Evolutionary conservation across 1,140 invertebrate genomes (phyloP), one percentile per base, ranked within the genome.

Genomic region (Calliphora vicina): DNA sequence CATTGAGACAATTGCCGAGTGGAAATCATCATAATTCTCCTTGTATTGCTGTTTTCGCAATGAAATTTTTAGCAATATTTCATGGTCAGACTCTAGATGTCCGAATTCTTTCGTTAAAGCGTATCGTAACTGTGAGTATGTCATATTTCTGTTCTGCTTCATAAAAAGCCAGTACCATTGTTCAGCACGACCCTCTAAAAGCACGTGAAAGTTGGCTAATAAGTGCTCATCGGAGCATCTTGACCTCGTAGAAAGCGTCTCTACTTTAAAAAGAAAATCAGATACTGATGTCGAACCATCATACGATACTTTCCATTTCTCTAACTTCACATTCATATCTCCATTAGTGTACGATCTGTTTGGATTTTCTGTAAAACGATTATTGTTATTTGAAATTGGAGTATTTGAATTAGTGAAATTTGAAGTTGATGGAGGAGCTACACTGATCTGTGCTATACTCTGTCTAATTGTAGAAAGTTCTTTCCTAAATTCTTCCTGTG

Each of bases 221-320:
- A 35, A 35, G 29, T 35, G 29, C 8, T 35, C 29, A 35, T 35
- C 29, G 8, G 29, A 15, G 10, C 67, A 72, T 9, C 23, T 23
- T 9, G 67, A 26, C 23, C 67, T 72, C 9, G 23, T 26, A 25
- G 10, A 13, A 2, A 74, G 72, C 0, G 72, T 74, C 3, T 74
- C 45, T 12, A 50, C 45, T n/a, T 74, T 74, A 9, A 74, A 74
- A 74, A 74, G 26, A 74, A 74, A 74, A 74, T 74, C 72, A 2
- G 26, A 17, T 35, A 74, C 27, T 2, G 13, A 29, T 1, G 26
- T 26, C 29, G 72, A 27, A 2, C 72, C 72, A n/a, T 74, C 27
- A 74, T 29, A 74, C 15, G 26, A 13, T n/a, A 74, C 29, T 35
- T 74, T 74, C 72, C 72, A 74, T 35, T 74, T 74, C 15, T 74